These are phyloP conservation scores for Pemphredon lugubris DNA, from an alignment of 2,888 invertebrate species.

Conservation along the genomic window DNA sequence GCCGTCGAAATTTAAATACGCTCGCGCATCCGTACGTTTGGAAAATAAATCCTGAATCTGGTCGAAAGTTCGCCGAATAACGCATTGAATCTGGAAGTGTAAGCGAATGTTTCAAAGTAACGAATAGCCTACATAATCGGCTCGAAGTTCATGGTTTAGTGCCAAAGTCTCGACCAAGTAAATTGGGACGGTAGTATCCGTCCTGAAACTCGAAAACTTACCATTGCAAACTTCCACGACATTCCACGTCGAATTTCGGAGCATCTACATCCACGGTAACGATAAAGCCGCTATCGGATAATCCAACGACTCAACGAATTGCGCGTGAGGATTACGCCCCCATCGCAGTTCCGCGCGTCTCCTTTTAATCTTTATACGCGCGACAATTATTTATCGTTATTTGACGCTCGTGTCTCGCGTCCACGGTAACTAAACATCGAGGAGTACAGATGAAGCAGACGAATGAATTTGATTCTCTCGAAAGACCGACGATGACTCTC, in stretches of 20 bases:
- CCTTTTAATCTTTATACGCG: no score
- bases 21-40: not conserved
- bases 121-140: constrained; percentile 38
- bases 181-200: constrained; percentile 46
- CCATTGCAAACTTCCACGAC: constrained; percentile 30
- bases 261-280: constrained; percentile 20
- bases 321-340: not conserved
- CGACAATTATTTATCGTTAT: no score
- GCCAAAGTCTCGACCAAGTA: constrained; percentile 35
- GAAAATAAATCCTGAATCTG: constrained; percentile 4
- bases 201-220: constrained; percentile 33
- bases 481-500: no score
- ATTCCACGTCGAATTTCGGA: constrained; percentile 20
- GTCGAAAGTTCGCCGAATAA: constrained; percentile 2
- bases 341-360: no score
- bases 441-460: no score
- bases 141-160: constrained; percentile 40
- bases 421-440: no score
- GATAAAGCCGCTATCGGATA: constrained; percentile 15
- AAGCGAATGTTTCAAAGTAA: constrained; percentile 27
- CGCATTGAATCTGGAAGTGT: constrained; percentile 13
- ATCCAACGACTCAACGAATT: not conserved
- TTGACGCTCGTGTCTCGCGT: no score
- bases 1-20: not conserved
- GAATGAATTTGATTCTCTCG: no score